Base-by-base conservation (phyloP, 2,888 invertebrate species). In the Anoncus sp. region DNA sequence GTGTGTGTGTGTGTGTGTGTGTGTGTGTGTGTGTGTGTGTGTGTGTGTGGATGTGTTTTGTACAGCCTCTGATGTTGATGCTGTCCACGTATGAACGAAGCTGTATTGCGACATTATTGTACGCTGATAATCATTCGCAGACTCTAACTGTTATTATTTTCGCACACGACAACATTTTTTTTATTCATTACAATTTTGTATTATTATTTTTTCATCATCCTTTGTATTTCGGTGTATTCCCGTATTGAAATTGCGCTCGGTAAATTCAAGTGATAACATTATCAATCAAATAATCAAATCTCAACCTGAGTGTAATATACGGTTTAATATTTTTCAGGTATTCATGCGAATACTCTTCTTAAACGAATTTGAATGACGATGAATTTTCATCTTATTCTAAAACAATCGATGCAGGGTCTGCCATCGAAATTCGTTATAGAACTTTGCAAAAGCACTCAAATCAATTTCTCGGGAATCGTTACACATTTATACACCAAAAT, bases 401-500 rank as follows among this genome's bases (percentile, higher is more conserved):
- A 31, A 31, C 3, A 31, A 31, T 31, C 3, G 31, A 31, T 31
- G 7, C 31, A 3, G 31, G 31, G 31, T 31, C 31, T 7, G 31
- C 7, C 38, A 6, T 12, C 12, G 38, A 38, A 38, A 38, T 38
- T 2, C 38, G 38, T 38, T 38, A 20, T 7, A 3, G 22, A 51
- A 24, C 12, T 6, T 51, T 51, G n/a, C 9, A 14, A 51, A 9
- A 10, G 38, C 10, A 9, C 38, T 6, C 38, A 2, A 10, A 38
- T 9, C 38, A 6, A 10, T 38, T 38, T 38, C 38, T 38, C 38
- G 38, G 38, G 38, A 38, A 14, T 51, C 14, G 24, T 24, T 51
- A 51, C 51, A 51, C 51, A 22, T 22, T 51, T 51, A 12, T 24
- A 51, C n/a, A 10, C 38, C 10, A 12, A 38, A 38, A 60, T 47